Percentiles rank a stretch among this genome's conserved stretches.
phyloP scores from a whole-genome alignment of 2,797 vertebrate species.

The Trachurus trachurus region DNA sequence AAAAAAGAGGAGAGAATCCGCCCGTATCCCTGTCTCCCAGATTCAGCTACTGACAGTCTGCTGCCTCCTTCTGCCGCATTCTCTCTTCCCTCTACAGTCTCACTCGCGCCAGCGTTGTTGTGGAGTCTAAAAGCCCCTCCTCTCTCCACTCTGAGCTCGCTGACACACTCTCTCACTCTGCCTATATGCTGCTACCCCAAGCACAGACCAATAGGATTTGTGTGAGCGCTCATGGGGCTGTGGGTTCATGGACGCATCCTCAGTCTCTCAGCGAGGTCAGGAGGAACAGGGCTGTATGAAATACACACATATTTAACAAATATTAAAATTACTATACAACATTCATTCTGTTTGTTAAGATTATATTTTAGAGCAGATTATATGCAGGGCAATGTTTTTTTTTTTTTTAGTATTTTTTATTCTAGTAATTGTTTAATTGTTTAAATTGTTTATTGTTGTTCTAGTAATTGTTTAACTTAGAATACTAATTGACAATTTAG shows the following conservation, averaged over 20 bases:
- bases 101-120: conserved; percentile 62
- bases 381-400: background rate
- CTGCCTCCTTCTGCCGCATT: conserved; percentile 76
- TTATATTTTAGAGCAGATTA: background rate
- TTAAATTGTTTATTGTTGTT: too few species aligned
- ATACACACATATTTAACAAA: background rate
- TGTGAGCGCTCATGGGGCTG: conserved; percentile 3
- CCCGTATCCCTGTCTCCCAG: conserved; percentile 36
- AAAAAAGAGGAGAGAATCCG: conserved; percentile 29
- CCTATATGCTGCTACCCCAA: conserved; percentile 27
- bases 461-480: background rate
- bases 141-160: conserved; percentile 32
- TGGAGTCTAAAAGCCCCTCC: conserved; percentile 71
- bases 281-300: background rate
- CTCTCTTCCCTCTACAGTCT: conserved; percentile 60
- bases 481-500: background rate
- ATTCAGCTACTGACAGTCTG: conserved; percentile 52
- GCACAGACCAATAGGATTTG: conserved; percentile 41
- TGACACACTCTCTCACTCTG: conserved; percentile 44
- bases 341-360: background rate
- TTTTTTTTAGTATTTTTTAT: background rate
- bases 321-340: background rate
- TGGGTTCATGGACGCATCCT: conserved; percentile 35
- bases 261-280: conserved; percentile 33
- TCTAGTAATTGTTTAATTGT: background rate